phyloP scores from a whole-genome alignment of 2,888 invertebrate genomes.

The Enchytraeus crypticus region DNA sequence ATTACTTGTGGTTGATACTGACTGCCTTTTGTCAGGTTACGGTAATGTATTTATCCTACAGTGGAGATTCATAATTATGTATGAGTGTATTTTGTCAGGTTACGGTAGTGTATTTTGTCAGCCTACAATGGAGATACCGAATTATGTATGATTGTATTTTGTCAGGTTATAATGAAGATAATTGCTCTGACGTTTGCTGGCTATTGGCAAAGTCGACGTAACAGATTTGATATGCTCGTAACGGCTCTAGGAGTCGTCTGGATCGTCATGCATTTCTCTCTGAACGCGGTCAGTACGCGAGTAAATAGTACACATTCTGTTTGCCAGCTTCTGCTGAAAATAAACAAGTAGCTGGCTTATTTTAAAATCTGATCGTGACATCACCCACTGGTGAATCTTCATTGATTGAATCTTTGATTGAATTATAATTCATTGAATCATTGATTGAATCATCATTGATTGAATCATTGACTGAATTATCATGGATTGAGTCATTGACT shows the following conservation, averaged over 20 bases:
- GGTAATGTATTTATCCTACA: too few relatives aligned
- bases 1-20: too few relatives aligned
- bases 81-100: too few relatives aligned
- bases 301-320: neutral
- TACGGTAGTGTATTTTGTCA: too few relatives aligned
- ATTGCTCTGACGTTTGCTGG: slow-evolving; percentile 95
- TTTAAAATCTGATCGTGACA: neutral
- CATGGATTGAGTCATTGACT: too few relatives aligned
- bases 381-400: neutral
- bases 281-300: slow-evolving; percentile 41
- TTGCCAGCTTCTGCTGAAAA: neutral
- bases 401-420: neutral
- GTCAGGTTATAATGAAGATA: slow-evolving; percentile 84
- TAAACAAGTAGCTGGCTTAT: neutral
- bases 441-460: too few relatives aligned
- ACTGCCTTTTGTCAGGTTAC: too few relatives aligned
- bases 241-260: slow-evolving; percentile 92
- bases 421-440: too few relatives aligned
- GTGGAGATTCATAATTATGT: too few relatives aligned
- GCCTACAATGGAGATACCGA: too few relatives aligned
- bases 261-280: slow-evolving; percentile 84
- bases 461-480: too few relatives aligned
- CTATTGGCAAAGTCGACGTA: slow-evolving; percentile 95
- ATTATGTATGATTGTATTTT: too few relatives aligned
- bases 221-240: slow-evolving; percentile 92